phyloP scores from a whole-genome alignment of 2,797 vertebrate species.

The Chaetophractus vellerosus region DNA sequence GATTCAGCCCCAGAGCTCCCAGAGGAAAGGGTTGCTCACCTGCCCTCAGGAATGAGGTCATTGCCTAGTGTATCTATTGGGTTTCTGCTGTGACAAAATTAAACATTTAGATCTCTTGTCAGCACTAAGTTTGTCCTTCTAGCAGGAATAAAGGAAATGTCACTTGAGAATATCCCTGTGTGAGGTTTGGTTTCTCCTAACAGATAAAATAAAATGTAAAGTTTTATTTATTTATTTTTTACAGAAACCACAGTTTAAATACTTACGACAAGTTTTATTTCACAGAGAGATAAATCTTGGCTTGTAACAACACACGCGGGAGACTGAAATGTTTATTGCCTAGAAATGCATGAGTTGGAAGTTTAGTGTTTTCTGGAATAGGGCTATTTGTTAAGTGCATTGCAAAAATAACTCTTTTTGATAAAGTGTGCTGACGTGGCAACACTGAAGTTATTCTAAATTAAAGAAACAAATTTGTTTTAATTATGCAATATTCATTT shows the following conservation, averaged over 20 bases:
- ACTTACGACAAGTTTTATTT: conserved; percentile 58
- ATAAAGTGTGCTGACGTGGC: not conserved
- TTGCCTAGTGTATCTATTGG: not conserved
- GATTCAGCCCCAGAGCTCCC: not conserved
- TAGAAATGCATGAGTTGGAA: not conserved
- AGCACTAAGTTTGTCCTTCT: conserved; percentile 5
- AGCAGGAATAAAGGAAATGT: conserved; percentile 42
- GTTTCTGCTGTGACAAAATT: conserved; percentile 50
- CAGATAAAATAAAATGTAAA: conserved; percentile 18
- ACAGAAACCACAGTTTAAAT: conserved; percentile 59
- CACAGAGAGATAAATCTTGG: conserved; percentile 44
- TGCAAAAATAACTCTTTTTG: not conserved
- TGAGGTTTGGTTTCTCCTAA: not conserved
- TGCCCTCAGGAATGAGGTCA: not conserved
- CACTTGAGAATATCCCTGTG: not conserved
- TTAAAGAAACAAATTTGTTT: not conserved
- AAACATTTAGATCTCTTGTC: conserved; percentile 54
- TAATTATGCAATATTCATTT: not conserved
- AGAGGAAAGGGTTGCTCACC: not conserved
- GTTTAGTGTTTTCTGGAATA: not conserved
- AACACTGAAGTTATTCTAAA: conserved; percentile 32
- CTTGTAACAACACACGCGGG: too few relatives aligned
- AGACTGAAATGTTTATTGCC: not conserved
- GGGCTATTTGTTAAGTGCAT: not conserved
- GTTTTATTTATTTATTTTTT: conserved; percentile 16